Evolutionary conservation across 2,113 vertebrate genomes (phyloP).

Genomic region (Tychaedon coryphoeus): DNA sequence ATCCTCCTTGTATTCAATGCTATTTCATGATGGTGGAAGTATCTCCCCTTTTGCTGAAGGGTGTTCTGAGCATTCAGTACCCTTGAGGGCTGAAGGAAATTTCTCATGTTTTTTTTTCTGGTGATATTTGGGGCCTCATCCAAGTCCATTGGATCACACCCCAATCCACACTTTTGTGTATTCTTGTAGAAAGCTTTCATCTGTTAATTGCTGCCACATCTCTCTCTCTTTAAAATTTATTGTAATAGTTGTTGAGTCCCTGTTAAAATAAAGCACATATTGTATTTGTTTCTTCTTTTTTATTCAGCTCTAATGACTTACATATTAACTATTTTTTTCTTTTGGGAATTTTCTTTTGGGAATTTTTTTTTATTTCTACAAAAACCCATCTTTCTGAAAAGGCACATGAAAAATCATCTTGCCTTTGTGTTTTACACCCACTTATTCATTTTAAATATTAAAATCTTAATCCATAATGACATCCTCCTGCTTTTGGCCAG

Average conservation of each 20-base stretch:
- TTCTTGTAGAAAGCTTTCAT: neutral
- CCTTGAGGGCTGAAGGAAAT: neutral
- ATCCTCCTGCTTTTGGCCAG: neutral
- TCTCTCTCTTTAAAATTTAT: conserved; percentile 17
- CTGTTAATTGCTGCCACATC: neutral
- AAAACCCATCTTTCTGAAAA: neutral
- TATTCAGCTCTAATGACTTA: neutral
- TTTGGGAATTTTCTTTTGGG: neutral
- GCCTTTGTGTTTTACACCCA: neutral
- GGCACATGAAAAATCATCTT: neutral
- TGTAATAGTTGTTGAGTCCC: neutral
- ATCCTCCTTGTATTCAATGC: neutral
- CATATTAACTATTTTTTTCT: neutral
- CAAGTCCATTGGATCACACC: neutral
- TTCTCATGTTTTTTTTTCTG: neutral
- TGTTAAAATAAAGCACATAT: conserved; percentile 7
- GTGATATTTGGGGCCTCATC: neutral
- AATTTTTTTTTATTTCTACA: neutral
- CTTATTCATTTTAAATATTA: neutral
- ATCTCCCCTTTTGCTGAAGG: neutral
- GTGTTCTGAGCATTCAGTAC: neutral
- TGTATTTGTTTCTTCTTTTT: conserved; percentile 9
- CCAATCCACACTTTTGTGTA: neutral
- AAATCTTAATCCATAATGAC: neutral
- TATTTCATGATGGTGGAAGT: neutral